Evolutionary conservation across 2,797 vertebrate species (phyloP).

Genomic region (Streptopelia turtur): DNA sequence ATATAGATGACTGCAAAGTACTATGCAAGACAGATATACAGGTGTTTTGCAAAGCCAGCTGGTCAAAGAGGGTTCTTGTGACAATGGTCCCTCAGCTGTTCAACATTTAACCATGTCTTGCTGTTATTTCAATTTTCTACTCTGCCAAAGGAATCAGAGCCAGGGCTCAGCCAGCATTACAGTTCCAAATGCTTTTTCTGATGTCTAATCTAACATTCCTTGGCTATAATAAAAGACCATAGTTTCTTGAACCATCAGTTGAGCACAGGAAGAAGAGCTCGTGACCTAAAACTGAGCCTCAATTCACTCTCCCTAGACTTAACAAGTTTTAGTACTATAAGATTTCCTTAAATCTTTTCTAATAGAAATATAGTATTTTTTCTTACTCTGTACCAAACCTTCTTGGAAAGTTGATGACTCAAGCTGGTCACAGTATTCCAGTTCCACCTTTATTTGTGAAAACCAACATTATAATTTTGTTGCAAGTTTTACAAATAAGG

Average conservation of each 20-base stretch:
- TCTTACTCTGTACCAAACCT: neutral
- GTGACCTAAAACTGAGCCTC: neutral
- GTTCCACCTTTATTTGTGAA: neutral
- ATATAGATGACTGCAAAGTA: neutral
- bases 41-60: neutral
- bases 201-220: neutral
- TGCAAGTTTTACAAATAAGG: neutral
- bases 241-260: neutral
- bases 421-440: neutral
- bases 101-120: accelerated
- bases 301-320: neutral
- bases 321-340: neutral
- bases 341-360: neutral
- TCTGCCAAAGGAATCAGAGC: neutral
- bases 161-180: neutral
- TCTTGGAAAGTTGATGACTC: neutral
- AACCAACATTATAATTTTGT: neutral
- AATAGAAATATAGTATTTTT: neutral
- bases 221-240: neutral
- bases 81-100: neutral
- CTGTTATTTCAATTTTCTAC: neutral
- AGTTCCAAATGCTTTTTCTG: neutral
- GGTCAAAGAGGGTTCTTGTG: neutral
- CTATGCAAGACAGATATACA: neutral
- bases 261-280: neutral